phyloP scores from a whole-genome alignment of 2,888 invertebrate genomes.

The Harpalus rufipes region DNA sequence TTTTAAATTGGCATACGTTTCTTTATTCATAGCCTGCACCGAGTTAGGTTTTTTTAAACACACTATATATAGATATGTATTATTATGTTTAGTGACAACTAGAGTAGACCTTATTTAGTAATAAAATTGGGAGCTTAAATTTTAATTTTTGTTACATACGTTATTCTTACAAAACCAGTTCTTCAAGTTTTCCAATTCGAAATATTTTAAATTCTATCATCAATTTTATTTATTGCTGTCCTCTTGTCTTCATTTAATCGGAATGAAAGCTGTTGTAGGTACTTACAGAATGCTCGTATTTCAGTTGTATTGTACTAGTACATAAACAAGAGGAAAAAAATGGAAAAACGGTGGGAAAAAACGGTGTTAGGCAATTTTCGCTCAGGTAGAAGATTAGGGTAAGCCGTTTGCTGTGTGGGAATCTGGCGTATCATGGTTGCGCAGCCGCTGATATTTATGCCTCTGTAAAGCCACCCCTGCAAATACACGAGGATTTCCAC shows the following conservation, averaged over 20 bases:
- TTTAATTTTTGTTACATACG: too few relatives aligned
- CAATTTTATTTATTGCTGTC: neutral
- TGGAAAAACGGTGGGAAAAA: slow-evolving; percentile 54
- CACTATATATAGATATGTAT: too few relatives aligned
- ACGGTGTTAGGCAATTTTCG: slow-evolving; percentile 62
- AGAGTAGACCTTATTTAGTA: too few relatives aligned
- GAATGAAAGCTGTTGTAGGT: neutral
- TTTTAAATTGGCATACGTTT: too few relatives aligned
- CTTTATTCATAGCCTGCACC: too few relatives aligned
- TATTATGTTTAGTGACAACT: too few relatives aligned
- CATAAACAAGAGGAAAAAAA: slow-evolving; percentile 52
- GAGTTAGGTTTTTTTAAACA: too few relatives aligned
- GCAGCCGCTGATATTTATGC: slow-evolving; percentile 63
- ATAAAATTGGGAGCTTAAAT: too few relatives aligned
- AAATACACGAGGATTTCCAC: slow-evolving; percentile 54
- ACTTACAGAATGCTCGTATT: neutral
- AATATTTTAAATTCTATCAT: neutral
- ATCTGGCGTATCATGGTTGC: slow-evolving; percentile 51
- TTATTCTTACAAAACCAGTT: too few relatives aligned
- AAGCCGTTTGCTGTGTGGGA: slow-evolving; percentile 51
- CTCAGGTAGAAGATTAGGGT: slow-evolving; percentile 65
- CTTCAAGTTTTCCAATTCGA: neutral
- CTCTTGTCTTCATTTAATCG: neutral
- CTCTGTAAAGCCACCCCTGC: slow-evolving; percentile 59
- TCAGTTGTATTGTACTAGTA: slow-evolving; percentile 20